These are phyloP conservation scores for Bostrychus sinensis DNA, from an alignment of 2,113 vertebrate species.

Conservation along the genomic window DNA sequence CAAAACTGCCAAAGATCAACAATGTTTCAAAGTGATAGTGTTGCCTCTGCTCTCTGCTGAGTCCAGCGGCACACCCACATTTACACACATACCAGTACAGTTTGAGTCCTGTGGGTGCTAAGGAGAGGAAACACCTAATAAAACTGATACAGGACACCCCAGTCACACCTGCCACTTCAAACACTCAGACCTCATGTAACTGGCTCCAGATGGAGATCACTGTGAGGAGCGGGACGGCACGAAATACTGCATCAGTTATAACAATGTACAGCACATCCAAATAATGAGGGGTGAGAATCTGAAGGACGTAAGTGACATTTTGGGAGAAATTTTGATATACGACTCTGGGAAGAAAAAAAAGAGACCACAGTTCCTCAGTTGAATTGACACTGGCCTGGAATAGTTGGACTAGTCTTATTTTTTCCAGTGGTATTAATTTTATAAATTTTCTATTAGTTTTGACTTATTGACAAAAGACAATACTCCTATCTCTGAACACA, in stretches of 20 bases:
- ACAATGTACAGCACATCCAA: no score
- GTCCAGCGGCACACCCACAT: constrained; percentile 27
- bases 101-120: constrained; percentile 22
- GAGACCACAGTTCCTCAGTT: no score
- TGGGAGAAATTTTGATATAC: no score
- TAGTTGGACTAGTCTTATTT: no score
- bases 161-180: constrained; percentile 79
- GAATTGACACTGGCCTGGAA: no score
- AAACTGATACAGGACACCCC: constrained; percentile 65
- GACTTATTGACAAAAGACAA: no score
- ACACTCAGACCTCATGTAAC: constrained; percentile 52
- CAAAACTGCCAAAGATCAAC: constrained; percentile 2
- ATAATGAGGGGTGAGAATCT: no score
- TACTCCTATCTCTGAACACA: no score
- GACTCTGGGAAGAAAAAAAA: no score
- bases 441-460: no score
- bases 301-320: no score
- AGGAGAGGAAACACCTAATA: constrained; percentile 69
- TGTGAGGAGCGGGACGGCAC: constrained; percentile 24
- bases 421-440: no score
- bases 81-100: background rate
- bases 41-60: constrained; percentile 19
- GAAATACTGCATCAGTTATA: constrained; percentile 13
- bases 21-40: constrained; percentile 25
- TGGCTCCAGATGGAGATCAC: constrained; percentile 61